Evolutionary conservation across 2,888 invertebrate genomes (phyloP).

Genomic region (Kryphioiulus occultus): DNA sequence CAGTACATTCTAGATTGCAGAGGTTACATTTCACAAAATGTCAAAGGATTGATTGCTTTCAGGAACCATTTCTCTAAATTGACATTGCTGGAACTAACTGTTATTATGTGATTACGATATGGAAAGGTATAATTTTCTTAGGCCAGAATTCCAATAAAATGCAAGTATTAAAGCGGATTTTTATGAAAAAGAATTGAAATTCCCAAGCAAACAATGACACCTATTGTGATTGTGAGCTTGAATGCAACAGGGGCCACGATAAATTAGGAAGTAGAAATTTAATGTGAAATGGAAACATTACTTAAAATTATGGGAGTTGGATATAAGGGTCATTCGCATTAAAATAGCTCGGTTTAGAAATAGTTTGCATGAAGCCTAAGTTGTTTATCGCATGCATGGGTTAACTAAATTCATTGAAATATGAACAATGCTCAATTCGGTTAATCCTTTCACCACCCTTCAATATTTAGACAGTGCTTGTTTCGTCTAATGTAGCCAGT

Average conservation of each 20-base stretch:
- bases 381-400: not conserved
- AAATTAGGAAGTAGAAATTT: not conserved
- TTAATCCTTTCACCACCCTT: conserved; percentile 23
- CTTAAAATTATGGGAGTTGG: not conserved
- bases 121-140: not conserved
- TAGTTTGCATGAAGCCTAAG: not conserved
- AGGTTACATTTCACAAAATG: not conserved
- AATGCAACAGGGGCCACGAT: not conserved
- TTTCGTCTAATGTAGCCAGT: not conserved
- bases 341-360: not conserved
- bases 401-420: conserved; percentile 28
- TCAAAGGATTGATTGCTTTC: not conserved
- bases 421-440: conserved; percentile 32
- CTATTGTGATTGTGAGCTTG: not conserved
- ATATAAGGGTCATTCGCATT: conserved; percentile 18
- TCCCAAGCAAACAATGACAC: conserved; percentile 3
- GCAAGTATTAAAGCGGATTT: not conserved
- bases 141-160: not conserved
- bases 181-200: not conserved
- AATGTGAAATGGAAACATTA: not conserved
- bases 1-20: not conserved
- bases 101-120: not conserved
- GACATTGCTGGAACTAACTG: not conserved
- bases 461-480: not conserved
- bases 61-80: not conserved